These are phyloP conservation scores for Menura novaehollandiae DNA, from an alignment of 2,113 vertebrate species.

Conservation along the genomic window DNA sequence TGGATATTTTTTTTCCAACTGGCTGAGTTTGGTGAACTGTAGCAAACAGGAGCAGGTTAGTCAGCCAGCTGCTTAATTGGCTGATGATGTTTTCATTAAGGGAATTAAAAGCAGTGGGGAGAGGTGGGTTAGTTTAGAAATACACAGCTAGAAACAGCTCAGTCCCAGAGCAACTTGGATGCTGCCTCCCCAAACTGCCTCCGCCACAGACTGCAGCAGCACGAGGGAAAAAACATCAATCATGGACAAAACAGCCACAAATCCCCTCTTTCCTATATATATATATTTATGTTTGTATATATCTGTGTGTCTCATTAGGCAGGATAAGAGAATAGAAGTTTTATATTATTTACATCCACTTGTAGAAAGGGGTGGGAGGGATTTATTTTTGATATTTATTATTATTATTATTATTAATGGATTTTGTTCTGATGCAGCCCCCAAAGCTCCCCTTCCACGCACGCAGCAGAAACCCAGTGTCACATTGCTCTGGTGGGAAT, in stretches of 20 bases:
- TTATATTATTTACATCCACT: slow-evolving; percentile 22
- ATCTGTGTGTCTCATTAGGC: not conserved
- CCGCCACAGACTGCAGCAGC: not conserved
- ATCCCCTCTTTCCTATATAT: not conserved
- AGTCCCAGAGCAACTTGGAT: not conserved
- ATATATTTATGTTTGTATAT: not conserved
- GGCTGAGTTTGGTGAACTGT: not conserved
- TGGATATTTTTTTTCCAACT: not conserved
- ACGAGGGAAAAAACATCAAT: not conserved
- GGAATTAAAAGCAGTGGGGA: not conserved
- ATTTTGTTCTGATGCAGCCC: not conserved
- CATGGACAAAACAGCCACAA: not conserved
- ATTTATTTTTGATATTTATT: not conserved
- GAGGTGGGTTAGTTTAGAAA: not conserved
- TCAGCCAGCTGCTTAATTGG: not conserved
- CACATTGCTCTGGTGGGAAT: rapidly evolving
- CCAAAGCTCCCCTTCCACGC: not conserved
- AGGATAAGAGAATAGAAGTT: not conserved
- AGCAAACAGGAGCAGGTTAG: slow-evolving; percentile 5
- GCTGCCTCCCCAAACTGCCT: not conserved
- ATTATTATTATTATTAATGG: not conserved
- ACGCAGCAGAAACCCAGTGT: rapidly evolving
- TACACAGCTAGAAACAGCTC: not conserved
- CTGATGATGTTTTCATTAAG: not conserved
- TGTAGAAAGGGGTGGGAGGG: not conserved